Conservation (phyloP, 2,797 vertebrate genomes). For the Setipinna tenuifilis region DNA sequence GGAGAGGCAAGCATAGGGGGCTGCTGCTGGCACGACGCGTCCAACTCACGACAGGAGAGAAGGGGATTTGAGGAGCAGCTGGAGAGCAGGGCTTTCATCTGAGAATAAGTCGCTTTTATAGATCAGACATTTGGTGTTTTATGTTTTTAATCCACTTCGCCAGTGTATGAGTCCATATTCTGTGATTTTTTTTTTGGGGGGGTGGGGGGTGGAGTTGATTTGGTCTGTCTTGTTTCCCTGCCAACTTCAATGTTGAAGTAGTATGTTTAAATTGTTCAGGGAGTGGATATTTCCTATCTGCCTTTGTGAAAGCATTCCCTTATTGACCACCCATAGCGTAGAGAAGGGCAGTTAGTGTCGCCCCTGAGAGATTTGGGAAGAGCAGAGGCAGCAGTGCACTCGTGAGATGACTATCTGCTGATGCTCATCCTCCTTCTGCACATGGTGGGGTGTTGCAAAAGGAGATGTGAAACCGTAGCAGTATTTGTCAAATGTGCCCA, state of each 20-base stretch:
- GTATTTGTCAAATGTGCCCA: neutral
- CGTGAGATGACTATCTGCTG: neutral
- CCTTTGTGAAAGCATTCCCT: neutral
- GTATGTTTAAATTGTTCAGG: neutral
- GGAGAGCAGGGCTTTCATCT: neutral
- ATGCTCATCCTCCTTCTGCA: neutral
- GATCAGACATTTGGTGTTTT: neutral
- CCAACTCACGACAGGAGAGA: neutral
- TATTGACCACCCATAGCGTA: neutral
- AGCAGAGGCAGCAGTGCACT: too few species aligned
- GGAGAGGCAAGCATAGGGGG: slow-evolving; percentile 23
- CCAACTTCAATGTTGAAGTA: neutral
- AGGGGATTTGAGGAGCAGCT: neutral
- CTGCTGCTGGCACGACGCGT: neutral
- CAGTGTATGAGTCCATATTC: neutral
- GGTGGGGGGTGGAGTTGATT: neutral
- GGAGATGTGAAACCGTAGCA: neutral
- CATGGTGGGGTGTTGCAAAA: neutral
- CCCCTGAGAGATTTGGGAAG: too few species aligned
- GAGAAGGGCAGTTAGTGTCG: neutral
- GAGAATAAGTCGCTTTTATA: slow-evolving; percentile 12
- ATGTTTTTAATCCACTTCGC: neutral
- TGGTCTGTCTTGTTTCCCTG: neutral
- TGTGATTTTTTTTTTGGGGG: too few species aligned
- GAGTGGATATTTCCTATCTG: neutral